Base-by-base conservation (phyloP, 2,113 vertebrate species). In the Myiopsitta monachus region DNA sequence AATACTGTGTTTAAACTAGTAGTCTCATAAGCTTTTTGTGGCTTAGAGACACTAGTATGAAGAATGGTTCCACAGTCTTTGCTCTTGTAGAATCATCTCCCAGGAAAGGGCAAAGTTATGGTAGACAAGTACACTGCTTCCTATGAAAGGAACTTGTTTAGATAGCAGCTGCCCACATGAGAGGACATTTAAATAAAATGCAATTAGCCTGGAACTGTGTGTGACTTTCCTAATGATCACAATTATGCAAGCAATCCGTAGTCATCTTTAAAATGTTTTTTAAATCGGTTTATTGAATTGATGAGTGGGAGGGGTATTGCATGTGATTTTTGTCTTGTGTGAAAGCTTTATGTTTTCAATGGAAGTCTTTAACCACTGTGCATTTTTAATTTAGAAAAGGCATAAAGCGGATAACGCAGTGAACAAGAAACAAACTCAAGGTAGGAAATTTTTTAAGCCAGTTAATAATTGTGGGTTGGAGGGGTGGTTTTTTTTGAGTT, bases 401-500 rank as follows among this genome's bases (percentile, higher is more conserved):
- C 99, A 99, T 97, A 99, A 99, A 90, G 99, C 99, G 62, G 99
- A 99, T 93, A 98, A 98, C 88, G 98, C 98, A 0, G 99, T 99
- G 96, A 99, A 99, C 98, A 99, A 98, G 98, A 99, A 99, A 87
- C 98, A 99, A 98, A 99, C 99, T 86, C 99, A 99, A 99, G 99
- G 99, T 99, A 99, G 26, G 97, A 94, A 52, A 23, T 52, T 38
- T 88, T 78, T 54, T 4, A 49, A 87, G 51, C 15, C 5, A 55
- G 8, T 33, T 91, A 41, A 94, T 86, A 72, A 79, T 85, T 57
- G 22, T 22, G 2, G n/a, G 6, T 81, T 41, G 36, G 4, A 4
- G 10, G 27, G 5, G 4, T 16, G 5, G 11, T 68, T 12, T 62
- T 63, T 63, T 64, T 54, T 64, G 1, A 46, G 1, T 38, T 74